A percentile compares a stretch with the other conserved stretches of the same genome.
phyloP scores from a whole-genome alignment of 2,113 vertebrate genomes.

The Emberiza fucata region DNA sequence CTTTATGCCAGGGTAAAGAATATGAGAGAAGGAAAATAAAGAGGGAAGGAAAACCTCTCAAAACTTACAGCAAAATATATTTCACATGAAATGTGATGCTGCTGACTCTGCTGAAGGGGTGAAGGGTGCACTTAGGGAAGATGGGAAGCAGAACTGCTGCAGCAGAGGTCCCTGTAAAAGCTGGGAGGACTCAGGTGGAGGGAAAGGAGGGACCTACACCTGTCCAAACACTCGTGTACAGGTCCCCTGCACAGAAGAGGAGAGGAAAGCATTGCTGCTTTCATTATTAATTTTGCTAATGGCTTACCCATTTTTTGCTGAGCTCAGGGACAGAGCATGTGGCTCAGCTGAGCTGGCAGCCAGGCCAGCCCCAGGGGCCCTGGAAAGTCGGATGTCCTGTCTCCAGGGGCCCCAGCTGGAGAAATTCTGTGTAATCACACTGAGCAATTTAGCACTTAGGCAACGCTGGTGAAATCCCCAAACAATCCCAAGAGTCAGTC shows the following conservation, averaged over 20 bases:
- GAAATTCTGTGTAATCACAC: constrained; percentile 69
- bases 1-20: constrained; percentile 10
- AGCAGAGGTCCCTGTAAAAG: not conserved
- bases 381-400: not conserved
- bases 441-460: constrained; percentile 74
- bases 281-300: not conserved
- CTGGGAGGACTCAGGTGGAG: not conserved
- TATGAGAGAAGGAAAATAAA: constrained; percentile 27
- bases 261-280: not conserved
- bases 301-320: not conserved
- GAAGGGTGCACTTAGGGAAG: not conserved
- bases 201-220: not conserved
- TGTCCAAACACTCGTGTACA: fast-evolving
- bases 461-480: constrained; percentile 68
- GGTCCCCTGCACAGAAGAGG: not conserved
- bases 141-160: not conserved
- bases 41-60: not conserved
- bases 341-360: not conserved
- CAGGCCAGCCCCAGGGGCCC: not conserved
- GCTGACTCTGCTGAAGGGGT: not conserved
- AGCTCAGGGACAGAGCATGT: fast-evolving
- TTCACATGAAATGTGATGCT: not conserved
- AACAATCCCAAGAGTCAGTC: constrained; percentile 69
- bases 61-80: not conserved
- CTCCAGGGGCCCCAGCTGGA: constrained; percentile 31